Evolutionary conservation across 2,113 vertebrate species (phyloP), one percentile per base, ranked within the genome.

Genomic region (Catagonus wagneri): DNA sequence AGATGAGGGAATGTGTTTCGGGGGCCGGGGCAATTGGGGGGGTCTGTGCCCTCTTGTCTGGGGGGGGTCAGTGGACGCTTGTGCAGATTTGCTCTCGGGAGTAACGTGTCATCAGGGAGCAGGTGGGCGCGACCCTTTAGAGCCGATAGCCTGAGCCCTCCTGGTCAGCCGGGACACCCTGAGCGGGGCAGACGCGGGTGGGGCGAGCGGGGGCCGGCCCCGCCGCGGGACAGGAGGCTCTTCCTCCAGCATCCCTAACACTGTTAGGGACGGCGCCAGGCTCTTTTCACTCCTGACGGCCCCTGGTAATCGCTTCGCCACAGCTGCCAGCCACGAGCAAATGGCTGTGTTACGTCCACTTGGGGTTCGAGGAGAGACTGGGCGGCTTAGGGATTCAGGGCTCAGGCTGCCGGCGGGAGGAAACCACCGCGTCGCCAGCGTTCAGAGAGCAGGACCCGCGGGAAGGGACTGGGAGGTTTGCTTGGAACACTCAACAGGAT

Each of bases 121-220:
- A n/a, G 29, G 29, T 32, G 9, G 0, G 15, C n/a, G 19, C 22
- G 39, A 27, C 44, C n/a, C 32, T 7, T 32, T 15, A 7, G 6
- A 5, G 0, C 56, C 0, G 22, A 23, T 0, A 16, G 17, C 50
- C 78, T 36, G 61, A 12, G 25, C 36, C 22, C 52, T 23, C 10
- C 9, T 0, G 29, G 29, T 7, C 16, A 16, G 20, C 1, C 6
- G 16, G 72, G 7, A n/a, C 52, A 14, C 11, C 25, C 52, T 0
- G 4, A 3, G n/a, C 34, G 11, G 63, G 7, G 39, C n/a, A 16
- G 54, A 22, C 7, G 11, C 0, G 1, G 32, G 5, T 0, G 3
- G 63, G 0, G 32, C 11, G 25, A 4, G n/a, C 17, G 0, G 1
- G 7, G 39, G 14, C 72, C 25, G 0, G 0, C 0, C 0, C 34